Evolutionary conservation across 1,140 invertebrate genomes (phyloP).

Genomic region (Leptestheria dahalacensis): DNA sequence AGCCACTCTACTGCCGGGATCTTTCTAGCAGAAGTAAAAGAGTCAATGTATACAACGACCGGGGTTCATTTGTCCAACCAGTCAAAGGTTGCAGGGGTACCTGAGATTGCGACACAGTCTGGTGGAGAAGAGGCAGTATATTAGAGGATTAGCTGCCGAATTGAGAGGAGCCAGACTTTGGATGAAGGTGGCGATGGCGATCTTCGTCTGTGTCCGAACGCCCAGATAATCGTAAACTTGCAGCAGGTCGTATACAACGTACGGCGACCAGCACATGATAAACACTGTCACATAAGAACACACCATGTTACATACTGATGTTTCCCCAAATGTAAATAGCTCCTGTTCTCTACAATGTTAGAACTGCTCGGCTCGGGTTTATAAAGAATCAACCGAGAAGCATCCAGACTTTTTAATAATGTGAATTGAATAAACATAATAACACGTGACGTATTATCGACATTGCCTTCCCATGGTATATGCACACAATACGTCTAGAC

Average conservation of each 20-base stretch:
- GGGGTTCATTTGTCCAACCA: background rate
- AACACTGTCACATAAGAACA: slow-evolving; percentile 50
- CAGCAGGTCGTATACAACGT: slow-evolving; percentile 80
- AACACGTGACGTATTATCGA: too few species aligned
- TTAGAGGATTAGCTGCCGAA: slow-evolving; percentile 85
- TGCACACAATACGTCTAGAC: too few species aligned
- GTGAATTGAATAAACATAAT: too few species aligned
- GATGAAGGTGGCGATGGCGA: slow-evolving; percentile 76
- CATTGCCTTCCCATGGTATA: too few species aligned
- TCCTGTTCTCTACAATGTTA: too few species aligned
- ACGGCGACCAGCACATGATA: slow-evolving; percentile 89
- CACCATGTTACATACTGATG: background rate
- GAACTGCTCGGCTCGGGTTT: too few species aligned
- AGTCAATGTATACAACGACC: background rate
- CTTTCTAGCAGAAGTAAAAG: slow-evolving; percentile 2
- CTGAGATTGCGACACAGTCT: slow-evolving; percentile 70
- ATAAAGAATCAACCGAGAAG: too few species aligned
- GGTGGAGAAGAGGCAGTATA: slow-evolving; percentile 87
- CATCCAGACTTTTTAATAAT: too few species aligned
- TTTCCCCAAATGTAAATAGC: too few species aligned
- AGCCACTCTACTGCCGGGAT: slow-evolving; percentile 11
- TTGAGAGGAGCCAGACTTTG: slow-evolving; percentile 85
- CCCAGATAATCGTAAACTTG: slow-evolving; percentile 81
- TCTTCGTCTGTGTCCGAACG: slow-evolving; percentile 49
- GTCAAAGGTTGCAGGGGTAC: slow-evolving; percentile 33